Evolutionary conservation across 2,888 invertebrate species (phyloP), one percentile per base, ranked within the genome.

Genomic region (Drosophila picticornis): DNA sequence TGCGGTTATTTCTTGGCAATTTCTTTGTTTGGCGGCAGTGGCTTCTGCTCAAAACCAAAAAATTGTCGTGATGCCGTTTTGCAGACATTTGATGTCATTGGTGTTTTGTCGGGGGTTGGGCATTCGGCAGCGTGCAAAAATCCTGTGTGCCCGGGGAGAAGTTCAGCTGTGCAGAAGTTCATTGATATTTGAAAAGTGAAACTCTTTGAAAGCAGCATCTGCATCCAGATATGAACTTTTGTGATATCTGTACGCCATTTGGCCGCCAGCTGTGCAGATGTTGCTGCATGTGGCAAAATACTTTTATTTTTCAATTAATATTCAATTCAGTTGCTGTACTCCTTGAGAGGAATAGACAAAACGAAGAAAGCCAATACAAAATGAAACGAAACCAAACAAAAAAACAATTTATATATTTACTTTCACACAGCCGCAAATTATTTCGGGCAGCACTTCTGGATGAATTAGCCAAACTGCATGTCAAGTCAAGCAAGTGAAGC

Each of bases 171-270:
- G 36, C 58, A 75, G 73, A 68, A 90, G 91, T 90, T 90, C 90
- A 85, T 85, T 85, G 88, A 84, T 88, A 84, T 88, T 85, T 85
- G 71, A 83, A 89, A 90, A 89, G 88, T 89, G 91, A 89, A 89
- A 89, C 85, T 89, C 66, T 69, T 77, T 74, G 50, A 61, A 65
- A 71, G 53, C 68, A 50, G 67, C 68, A 71, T 62, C 52, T 62
- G 67, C 68, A 71, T 59, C 29, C 62, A 63, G 66, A 62, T 65
- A 58, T 88, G 85, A 85, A 87, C 84, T 77, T 84, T 56, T 57
- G 25, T 53, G 80, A 73, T 50, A 55, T 53, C 52, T 65, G 57
- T 46, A 11, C 19, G 3, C 32, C 34, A n/a, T 71, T 53, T 71
- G 52, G 77, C 80, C 75, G 65, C 75, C 81, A 81, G 84, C 87